phyloP scores from a whole-genome alignment of 2,113 vertebrate genomes.

The Crocuta crocuta region DNA sequence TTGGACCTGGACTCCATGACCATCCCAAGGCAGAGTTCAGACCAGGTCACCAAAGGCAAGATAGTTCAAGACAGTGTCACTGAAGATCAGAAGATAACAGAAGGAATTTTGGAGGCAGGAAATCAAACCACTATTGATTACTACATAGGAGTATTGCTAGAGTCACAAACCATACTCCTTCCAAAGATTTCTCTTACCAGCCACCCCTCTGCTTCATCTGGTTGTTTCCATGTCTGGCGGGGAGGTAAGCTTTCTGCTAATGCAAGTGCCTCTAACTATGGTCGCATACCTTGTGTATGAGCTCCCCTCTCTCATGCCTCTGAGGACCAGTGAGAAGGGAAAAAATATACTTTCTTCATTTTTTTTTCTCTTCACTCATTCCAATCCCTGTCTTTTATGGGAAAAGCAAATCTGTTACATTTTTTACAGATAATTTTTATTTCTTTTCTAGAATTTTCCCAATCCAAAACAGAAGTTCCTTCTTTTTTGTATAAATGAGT shows the following conservation, averaged over 20 bases:
- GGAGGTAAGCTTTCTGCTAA: not conserved
- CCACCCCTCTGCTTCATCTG: not conserved
- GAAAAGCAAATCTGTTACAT: not conserved
- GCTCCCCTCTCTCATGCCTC: rapidly evolving
- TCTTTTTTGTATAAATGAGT: not conserved
- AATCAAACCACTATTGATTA: not conserved
- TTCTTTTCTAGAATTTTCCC: not conserved
- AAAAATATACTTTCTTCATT: not conserved
- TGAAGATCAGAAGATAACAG: not conserved
- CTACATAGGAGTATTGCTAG: not conserved
- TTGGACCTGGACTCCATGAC: not conserved
- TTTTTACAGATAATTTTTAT: not conserved
- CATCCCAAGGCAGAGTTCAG: not conserved
- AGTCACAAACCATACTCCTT: not conserved
- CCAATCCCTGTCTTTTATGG: not conserved
- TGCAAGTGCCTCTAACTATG: not conserved
- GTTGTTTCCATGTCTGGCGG: not conserved
- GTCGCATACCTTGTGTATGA: too few relatives aligned
- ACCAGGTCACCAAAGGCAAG: not conserved
- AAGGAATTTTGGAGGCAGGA: not conserved
- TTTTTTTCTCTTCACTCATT: not conserved
- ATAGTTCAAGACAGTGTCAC: not conserved
- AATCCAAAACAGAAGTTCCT: not conserved
- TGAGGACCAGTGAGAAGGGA: not conserved
- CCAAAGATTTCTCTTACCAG: not conserved